These are phyloP conservation scores for Falco peregrinus DNA, from an alignment of 2,797 vertebrate species.

Conservation along the genomic window DNA sequence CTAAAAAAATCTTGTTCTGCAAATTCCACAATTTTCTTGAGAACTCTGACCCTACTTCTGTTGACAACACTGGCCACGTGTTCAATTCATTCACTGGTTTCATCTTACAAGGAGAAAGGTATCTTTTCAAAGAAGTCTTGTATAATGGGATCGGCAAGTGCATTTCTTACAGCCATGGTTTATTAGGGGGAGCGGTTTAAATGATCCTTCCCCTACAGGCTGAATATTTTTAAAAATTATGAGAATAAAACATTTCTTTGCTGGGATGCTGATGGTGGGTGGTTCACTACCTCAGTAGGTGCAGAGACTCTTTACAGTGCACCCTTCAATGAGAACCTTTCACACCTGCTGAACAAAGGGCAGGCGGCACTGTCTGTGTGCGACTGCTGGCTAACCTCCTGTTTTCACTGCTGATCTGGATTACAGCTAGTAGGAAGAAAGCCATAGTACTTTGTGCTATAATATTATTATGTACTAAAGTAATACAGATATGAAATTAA, in stretches of 20 bases:
- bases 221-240: fast-evolving
- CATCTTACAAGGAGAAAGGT: neutral
- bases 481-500: neutral
- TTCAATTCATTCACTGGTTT: neutral
- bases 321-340: neutral
- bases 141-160: neutral
- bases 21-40: neutral
- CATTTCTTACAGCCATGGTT: neutral
- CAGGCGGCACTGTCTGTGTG: neutral
- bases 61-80: neutral
- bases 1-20: neutral
- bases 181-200: neutral
- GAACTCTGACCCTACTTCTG: neutral
- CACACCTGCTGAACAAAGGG: fast-evolving
- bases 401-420: neutral
- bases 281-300: neutral
- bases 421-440: neutral
- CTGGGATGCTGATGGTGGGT: neutral
- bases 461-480: neutral
- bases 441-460: neutral
- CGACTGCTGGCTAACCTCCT: neutral
- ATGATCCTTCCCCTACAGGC: neutral
- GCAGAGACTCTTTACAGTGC: neutral
- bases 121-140: neutral
- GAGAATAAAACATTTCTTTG: neutral